phyloP scores from a whole-genome alignment of 2,888 invertebrate genomes.

The Scaptomyza polygonia region DNA sequence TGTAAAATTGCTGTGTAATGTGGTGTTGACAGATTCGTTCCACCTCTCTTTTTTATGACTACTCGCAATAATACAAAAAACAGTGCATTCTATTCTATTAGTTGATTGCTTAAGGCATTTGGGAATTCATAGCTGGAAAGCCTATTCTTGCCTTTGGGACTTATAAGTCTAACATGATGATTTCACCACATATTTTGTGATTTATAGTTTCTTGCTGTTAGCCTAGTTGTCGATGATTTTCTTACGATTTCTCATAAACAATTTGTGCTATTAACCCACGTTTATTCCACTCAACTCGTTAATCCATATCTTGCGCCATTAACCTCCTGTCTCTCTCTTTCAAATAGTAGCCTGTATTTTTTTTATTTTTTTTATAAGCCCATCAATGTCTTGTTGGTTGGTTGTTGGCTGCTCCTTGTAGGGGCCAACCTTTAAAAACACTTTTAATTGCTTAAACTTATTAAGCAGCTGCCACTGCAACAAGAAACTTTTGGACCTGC shows the following conservation, averaged over 20 bases:
- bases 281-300: constrained; percentile 65
- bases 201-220: constrained; percentile 9
- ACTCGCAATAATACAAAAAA: neutral
- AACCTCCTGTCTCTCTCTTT: constrained; percentile 10
- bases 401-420: constrained; percentile 22
- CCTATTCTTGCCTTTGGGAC: neutral
- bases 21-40: constrained; percentile 30
- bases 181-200: constrained; percentile 14
- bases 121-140: constrained; percentile 10
- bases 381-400: constrained; percentile 65
- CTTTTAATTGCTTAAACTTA: constrained; percentile 77
- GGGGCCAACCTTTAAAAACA: constrained; percentile 62
- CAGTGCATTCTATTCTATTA: neutral
- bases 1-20: constrained; percentile 6
- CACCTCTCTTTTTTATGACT: constrained; percentile 6
- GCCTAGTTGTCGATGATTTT: constrained; percentile 3
- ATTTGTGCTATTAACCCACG: constrained; percentile 23
- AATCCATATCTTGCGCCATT: constrained; percentile 32
- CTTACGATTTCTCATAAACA: constrained; percentile 18
- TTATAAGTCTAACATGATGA: constrained; percentile 4
- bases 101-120: constrained; percentile 11
- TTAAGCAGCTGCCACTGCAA: constrained; percentile 76
- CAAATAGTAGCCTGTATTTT: constrained; percentile 36
- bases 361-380: constrained; percentile 71
- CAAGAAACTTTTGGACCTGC: constrained; percentile 33